Conservation (phyloP, 2,797 vertebrate genomes). For the Molossus alvarezi region DNA sequence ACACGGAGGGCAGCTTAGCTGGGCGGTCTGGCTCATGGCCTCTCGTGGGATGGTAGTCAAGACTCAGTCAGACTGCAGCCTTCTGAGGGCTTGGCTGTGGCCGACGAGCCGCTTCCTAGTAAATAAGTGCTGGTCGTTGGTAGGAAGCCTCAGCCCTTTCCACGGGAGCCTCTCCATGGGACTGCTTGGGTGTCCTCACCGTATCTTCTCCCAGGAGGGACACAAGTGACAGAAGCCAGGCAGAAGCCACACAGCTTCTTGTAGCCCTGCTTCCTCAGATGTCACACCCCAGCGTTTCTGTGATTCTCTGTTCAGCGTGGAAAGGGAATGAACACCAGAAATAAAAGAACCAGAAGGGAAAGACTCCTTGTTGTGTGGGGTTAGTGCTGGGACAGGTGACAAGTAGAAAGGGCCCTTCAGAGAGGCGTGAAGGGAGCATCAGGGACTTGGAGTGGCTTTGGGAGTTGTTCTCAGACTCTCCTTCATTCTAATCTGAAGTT, state of each 20-base stretch:
- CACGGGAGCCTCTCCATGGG: background rate
- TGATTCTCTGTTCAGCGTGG: background rate
- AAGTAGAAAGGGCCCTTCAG: background rate
- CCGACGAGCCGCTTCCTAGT: background rate
- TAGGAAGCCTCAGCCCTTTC: background rate
- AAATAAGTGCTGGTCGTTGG: background rate
- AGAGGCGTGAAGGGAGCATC: background rate
- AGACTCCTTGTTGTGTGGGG: background rate
- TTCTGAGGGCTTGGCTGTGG: background rate
- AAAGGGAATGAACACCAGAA: background rate
- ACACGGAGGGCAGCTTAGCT: background rate
- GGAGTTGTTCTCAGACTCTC: background rate
- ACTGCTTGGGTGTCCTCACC: background rate
- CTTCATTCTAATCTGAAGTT: background rate
- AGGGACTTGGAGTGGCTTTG: background rate
- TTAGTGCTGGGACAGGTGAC: background rate
- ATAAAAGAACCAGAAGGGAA: slow-evolving; percentile 9
- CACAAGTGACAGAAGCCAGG: too few species aligned
- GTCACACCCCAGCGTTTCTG: background rate
- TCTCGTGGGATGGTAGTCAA: background rate
- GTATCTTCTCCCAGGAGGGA: background rate
- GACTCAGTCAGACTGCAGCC: too few species aligned
- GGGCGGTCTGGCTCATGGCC: background rate
- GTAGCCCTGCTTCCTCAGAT: background rate
- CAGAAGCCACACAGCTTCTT: background rate